These are phyloP conservation scores for Drosophila prosaltans DNA, from an alignment of 1,140 invertebrate species.

Conservation along the genomic window DNA sequence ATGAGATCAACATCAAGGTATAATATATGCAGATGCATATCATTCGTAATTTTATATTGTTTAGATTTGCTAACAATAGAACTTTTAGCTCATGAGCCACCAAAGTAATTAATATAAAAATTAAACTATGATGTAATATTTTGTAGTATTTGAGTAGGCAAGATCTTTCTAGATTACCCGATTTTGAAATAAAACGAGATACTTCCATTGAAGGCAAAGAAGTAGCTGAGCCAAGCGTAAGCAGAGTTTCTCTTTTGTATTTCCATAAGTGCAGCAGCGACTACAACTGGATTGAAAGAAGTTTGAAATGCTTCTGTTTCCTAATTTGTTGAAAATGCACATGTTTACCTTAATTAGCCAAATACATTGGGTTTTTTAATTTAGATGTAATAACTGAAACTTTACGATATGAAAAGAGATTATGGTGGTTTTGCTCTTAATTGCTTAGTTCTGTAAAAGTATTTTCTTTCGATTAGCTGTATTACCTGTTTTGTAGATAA, in stretches of 20 bases:
- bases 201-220: background rate
- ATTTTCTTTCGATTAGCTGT: too few species aligned
- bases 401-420: too few species aligned
- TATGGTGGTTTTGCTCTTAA: too few species aligned
- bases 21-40: constrained; percentile 2
- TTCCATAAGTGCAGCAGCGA: background rate
- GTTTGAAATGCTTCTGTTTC: background rate
- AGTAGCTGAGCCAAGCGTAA: background rate
- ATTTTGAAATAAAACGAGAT: background rate
- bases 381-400: too few species aligned
- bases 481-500: too few species aligned
- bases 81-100: too few species aligned
- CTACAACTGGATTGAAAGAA: background rate
- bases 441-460: too few species aligned
- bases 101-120: background rate
- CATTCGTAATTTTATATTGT: background rate
- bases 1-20: background rate
- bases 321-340: too few species aligned
- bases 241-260: background rate
- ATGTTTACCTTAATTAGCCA: background rate
- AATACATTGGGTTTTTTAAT: background rate
- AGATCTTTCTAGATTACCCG: background rate
- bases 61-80: background rate
- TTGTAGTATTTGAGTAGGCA: background rate
- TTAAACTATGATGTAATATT: background rate